These are phyloP conservation scores for Hydra vulgaris DNA, from an alignment of 30 jellyfish, hydroid and myxozoan species.

Conservation along the genomic window DNA sequence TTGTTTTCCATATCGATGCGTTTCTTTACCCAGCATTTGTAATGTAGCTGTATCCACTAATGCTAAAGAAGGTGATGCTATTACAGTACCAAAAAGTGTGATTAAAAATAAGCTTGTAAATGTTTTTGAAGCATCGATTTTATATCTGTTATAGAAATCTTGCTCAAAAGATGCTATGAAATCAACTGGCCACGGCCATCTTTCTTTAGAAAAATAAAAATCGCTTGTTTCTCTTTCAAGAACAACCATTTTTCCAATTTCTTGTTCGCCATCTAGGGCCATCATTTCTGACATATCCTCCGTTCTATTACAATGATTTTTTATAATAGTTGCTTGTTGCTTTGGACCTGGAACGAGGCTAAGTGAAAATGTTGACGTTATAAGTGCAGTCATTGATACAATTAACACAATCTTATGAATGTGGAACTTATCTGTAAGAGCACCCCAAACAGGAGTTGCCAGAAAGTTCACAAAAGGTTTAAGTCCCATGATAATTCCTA, in stretches of 20 bases:
- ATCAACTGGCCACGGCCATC: constrained; percentile 99
- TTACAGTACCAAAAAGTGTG: constrained; percentile 87
- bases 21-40: constrained; percentile 91
- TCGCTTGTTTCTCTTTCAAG: constrained; percentile 50
- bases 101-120: constrained; percentile 81
- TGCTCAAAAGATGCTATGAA: constrained; percentile 55
- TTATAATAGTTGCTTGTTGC: constrained; percentile 65
- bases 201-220: constrained; percentile 68
- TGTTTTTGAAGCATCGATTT: constrained; percentile 87
- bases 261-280: constrained; percentile 74
- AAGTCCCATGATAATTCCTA: constrained; percentile 85
- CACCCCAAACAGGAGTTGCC: constrained; percentile 98
- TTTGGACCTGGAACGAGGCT: constrained; percentile 92
- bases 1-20: constrained; percentile 96
- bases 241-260: constrained; percentile 83
- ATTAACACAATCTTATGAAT: constrained; percentile 56
- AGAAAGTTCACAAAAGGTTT: constrained; percentile 82
- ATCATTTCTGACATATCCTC: constrained; percentile 69
- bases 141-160: constrained; percentile 62
- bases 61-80: constrained; percentile 95
- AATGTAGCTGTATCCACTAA: constrained; percentile 95
- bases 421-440: constrained; percentile 67
- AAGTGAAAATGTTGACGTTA: constrained; percentile 64
- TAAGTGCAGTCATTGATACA: constrained; percentile 65
- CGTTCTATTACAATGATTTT: constrained; percentile 88